Base-by-base conservation (phyloP, 35 echinoderm and acorn worm genomes). In the Antedon bifida region DNA sequence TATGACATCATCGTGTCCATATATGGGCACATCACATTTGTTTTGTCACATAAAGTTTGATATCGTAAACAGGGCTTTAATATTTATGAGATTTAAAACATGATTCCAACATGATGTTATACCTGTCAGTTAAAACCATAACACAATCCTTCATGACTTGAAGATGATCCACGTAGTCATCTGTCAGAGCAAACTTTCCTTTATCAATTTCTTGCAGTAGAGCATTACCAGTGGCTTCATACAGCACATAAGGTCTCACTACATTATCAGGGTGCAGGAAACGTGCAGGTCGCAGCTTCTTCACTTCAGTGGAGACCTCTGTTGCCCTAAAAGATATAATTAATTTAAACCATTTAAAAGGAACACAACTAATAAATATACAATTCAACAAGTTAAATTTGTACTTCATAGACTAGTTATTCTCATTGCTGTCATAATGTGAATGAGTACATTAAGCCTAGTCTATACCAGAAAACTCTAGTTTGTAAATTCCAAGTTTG, bases 151-250 rank as follows among this genome's bases (percentile, higher is more conserved):
- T 80, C 5, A 88, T 96, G 0, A 90, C 86, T 36, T 81, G 34
- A 73, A 90, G 81, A 82, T 97, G 94, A 17, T 87, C 87, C 5
- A 97, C 82, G 46, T 99, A 99, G 32, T 99, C 88, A 77, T 99
- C 95, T 19, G 82, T 83, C 1, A 64, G 39, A 55, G 87, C 87
- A 73, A 77, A 97, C 44, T 92, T 92, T 42, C 94, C 94, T 39
- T 97, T 99, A n/a, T 92, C 91, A 30, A 89, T 87, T 74, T 90
- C 88, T 17, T 88, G 87, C 0, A 99, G 83, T 17, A 99, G 83
- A 32, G 76, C 85, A 75, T 85, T 73, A 31, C 94, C 95, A 34
- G 86, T 83, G 19, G 90, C 90, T 35, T 93, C 91, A 34, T 83
- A 34, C 34, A 81, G 82, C 21, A 90, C 86, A 76, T 92, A 97